Base-by-base conservation (phyloP, 2,113 vertebrate species). In the Oncorhynchus tshawytscha region DNA sequence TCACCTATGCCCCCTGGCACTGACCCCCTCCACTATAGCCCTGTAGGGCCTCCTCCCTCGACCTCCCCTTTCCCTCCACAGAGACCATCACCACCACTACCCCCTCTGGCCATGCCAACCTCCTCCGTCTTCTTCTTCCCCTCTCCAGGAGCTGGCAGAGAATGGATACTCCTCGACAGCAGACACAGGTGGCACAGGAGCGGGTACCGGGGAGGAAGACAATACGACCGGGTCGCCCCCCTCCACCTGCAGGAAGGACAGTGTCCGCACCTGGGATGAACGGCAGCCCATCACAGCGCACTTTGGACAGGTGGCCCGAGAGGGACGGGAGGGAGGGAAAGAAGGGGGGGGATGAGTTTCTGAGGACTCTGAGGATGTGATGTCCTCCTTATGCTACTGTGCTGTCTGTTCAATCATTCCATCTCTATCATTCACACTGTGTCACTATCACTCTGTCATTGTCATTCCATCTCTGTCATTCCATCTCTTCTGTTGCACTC, bases 231-330 rank as follows among this genome's bases (percentile, higher is more conserved):
- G 75, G 11, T 77, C 84, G 11, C 68, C 79, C 31, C 76, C 90
- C 2, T 70, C 78, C 39, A 54, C 90, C 0, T 92, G 96, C 4
- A 92, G 93, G 81, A 95, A 93, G 77, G 96, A 96, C 77, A 92
- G 89, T 4, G 62, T 89, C 2, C 85, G 86, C 24, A 74, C 89
- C 67, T 90, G 88, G 86, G 96, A 97, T 11, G 95, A 96, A 70
- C 92, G 95, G 25, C 88, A 94, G 57, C 96, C 96, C 18, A 95
- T 97, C 90, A 96, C 96, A 1, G 94, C 97, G 16, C 96, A 97
- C 81, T 97, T 97, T 78, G 97, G 96, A 74, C 96, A 97, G 95
- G 97, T 98, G 87, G 22, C 94, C 80, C 1, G 34, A 9, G 2
- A 15, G 27, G 29, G 9, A 22, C 31, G 5, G 5, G 5, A 34